These are phyloP conservation scores for sheep (Ovis aries) DNA, from an alignment of 2,113 vertebrate genomes.

Conservation along the genomic window ARS-UI_Ramb_v3.0 NC_056068.1:4215001-4215500, in stretches of 20 bases:
- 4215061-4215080: not conserved
- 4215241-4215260: not conserved
- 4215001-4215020: accelerated
- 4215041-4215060: not conserved
- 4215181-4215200: not conserved
- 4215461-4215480: constrained; percentile 84
- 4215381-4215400: constrained; percentile 63
- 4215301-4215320: not conserved
- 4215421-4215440: constrained; percentile 81
- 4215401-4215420: constrained; percentile 79
- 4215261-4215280: not conserved
- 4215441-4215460: constrained; percentile 82
- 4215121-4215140: not conserved
- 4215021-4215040: not conserved
- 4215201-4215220: not conserved
- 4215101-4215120: not conserved
- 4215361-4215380: constrained; percentile 18
- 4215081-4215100: not conserved
- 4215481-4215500: constrained; percentile 90
- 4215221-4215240: not conserved
- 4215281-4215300: not conserved
- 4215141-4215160: not conserved
- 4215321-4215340: not conserved
- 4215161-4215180: not conserved
- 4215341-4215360: not conserved